These are phyloP conservation scores for Archips xylosteana DNA, from an alignment of 2,888 invertebrate genomes.

Conservation along the genomic window DNA sequence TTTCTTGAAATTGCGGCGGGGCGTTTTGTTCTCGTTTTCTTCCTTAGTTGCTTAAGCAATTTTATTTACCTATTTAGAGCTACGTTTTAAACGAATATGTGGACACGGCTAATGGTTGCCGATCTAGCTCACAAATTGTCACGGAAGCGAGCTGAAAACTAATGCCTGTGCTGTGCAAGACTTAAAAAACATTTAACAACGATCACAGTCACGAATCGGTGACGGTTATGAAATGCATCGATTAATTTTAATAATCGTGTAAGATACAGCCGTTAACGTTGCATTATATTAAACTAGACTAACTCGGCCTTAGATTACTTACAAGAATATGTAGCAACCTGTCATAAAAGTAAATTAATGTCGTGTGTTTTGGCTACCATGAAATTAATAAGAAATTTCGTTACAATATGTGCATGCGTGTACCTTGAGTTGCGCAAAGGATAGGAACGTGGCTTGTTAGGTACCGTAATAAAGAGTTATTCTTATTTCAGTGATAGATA, in stretches of 20 bases:
- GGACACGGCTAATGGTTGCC: not conserved
- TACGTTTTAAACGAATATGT: not conserved
- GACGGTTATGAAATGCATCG: conserved; percentile 14
- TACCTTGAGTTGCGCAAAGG: conserved; percentile 48
- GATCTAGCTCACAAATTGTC: not conserved
- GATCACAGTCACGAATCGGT: conserved; percentile 1
- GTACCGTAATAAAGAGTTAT: conserved; percentile 60
- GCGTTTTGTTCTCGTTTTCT: conserved; percentile 16
- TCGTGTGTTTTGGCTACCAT: conserved; percentile 25
- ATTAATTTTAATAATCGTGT: conserved; percentile 9
- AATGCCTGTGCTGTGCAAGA: not conserved
- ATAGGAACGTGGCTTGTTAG: conserved; percentile 54
- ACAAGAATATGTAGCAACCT: conserved; percentile 27
- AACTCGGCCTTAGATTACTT: not conserved
- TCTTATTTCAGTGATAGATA: conserved; percentile 59
- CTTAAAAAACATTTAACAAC: conserved; percentile 8
- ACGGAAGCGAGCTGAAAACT: not conserved
- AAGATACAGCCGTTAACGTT: conserved; percentile 2
- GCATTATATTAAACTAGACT: conserved; percentile 13
- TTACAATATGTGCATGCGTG: conserved; percentile 40
- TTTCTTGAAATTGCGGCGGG: conserved; percentile 12
- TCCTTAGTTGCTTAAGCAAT: not conserved
- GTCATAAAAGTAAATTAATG: conserved; percentile 38
- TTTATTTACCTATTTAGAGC: not conserved
- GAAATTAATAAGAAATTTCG: conserved; percentile 38